Evolutionary conservation across 2,888 invertebrate species (phyloP).

Genomic region (Netelia virgata): DNA sequence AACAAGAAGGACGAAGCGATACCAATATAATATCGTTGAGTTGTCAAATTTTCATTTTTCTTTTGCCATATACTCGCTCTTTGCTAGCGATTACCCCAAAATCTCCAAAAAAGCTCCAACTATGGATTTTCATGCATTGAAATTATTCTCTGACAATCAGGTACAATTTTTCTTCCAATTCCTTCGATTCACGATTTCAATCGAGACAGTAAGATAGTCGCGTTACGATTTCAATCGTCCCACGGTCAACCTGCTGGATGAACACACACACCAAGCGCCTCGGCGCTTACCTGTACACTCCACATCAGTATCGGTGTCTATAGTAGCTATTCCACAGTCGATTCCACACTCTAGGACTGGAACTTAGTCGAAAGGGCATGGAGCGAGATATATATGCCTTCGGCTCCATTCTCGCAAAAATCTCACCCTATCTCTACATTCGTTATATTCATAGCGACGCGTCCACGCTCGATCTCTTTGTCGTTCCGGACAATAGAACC

Average conservation of each 20-base stretch:
- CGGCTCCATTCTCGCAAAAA: constrained; percentile 14
- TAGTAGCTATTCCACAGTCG: not conserved
- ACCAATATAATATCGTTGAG: constrained; percentile 16
- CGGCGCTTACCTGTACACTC: not conserved
- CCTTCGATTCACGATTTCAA: constrained; percentile 23
- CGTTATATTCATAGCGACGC: constrained; percentile 10
- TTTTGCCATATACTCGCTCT: not conserved
- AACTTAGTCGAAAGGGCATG: constrained; percentile 42
- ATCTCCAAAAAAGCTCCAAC: too few species aligned
- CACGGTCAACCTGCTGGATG: constrained; percentile 43
- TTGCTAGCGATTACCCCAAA: too few species aligned
- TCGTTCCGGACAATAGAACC: constrained; percentile 54
- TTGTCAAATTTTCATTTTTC: constrained; percentile 13
- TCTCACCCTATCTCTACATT: constrained; percentile 8
- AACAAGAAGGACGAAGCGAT: not conserved
- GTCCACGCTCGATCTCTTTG: constrained; percentile 25
- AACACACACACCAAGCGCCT: not conserved
- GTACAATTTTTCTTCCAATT: not conserved
- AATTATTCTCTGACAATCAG: not conserved
- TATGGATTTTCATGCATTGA: too few species aligned
- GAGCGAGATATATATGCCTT: constrained; percentile 29
- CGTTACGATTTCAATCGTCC: constrained; percentile 37
- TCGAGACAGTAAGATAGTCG: constrained; percentile 31
- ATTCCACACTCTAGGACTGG: not conserved
- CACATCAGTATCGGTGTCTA: not conserved